phyloP scores from a whole-genome alignment of 2,113 vertebrate genomes.

The Ciconia boyciana region DNA sequence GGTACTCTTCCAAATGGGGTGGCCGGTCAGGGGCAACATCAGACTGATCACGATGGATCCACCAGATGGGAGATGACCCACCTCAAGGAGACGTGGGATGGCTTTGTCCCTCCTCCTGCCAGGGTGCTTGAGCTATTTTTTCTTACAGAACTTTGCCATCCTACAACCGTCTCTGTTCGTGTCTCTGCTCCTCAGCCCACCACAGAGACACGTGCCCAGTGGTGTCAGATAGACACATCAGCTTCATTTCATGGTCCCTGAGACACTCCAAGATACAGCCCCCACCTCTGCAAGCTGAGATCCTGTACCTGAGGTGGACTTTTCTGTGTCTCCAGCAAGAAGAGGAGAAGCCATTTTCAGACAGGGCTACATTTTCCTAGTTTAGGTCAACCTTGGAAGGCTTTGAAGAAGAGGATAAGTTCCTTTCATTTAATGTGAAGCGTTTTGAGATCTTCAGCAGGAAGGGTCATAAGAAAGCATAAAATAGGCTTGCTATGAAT shows the following conservation, averaged over 20 bases:
- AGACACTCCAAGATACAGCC: neutral
- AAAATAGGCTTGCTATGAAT: neutral
- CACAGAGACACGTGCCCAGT: neutral
- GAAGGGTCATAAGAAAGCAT: neutral
- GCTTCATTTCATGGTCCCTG: neutral
- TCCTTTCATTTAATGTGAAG: neutral
- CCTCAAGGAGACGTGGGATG: neutral
- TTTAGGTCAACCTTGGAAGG: neutral
- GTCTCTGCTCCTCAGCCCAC: neutral
- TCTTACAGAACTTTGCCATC: neutral
- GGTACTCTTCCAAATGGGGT: neutral
- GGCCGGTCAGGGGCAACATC: neutral
- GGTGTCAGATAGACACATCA: neutral
- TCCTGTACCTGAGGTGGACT: neutral
- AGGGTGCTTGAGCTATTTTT: neutral
- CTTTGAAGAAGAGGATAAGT: neutral
- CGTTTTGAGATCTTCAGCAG: neutral
- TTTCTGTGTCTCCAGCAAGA: neutral
- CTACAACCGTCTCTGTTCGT: rapidly evolving
- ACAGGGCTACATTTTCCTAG: neutral
- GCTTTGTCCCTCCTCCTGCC: neutral
- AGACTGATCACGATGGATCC: neutral
- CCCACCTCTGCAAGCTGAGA: neutral
- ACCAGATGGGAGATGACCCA: neutral
- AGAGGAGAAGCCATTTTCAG: neutral